A percentile compares a stretch with the other conserved stretches of the same genome.
Conservation (phyloP, 2,113 vertebrate species). For the Jaculus jaculus region DNA sequence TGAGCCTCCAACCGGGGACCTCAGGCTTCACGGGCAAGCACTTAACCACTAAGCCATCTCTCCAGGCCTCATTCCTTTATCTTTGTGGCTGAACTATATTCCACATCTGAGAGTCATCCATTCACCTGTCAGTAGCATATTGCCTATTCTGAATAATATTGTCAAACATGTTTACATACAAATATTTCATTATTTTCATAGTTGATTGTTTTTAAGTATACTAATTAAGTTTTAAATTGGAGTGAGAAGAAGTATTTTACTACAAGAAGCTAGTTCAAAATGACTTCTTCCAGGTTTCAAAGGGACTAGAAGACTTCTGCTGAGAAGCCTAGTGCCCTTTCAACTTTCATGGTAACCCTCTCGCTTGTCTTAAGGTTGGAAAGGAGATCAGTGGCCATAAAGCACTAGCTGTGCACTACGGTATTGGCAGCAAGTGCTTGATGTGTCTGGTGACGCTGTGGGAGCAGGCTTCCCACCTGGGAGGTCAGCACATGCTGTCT, state of each 20-base stretch:
- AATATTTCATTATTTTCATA: not conserved
- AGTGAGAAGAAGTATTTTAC: slow-evolving; percentile 1
- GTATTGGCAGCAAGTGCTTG: not conserved
- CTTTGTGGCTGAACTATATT: not conserved
- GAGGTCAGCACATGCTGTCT: slow-evolving; percentile 68
- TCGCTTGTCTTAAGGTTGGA: slow-evolving; percentile 3
- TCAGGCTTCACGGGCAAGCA: too few relatives aligned
- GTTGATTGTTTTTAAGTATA: slow-evolving; percentile 15
- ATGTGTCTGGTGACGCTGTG: not conserved
- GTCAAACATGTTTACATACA: not conserved
- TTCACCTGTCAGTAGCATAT: not conserved
- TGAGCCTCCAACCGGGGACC: too few relatives aligned
- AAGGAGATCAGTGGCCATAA: not conserved
- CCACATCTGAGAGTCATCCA: not conserved
- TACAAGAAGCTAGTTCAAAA: slow-evolving; percentile 3
- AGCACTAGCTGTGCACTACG: not conserved
- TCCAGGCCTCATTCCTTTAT: not conserved
- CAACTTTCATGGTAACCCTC: not conserved
- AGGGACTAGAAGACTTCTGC: not conserved
- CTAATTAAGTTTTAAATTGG: not conserved
- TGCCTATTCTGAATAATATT: not conserved
- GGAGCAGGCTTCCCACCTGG: slow-evolving; percentile 33
- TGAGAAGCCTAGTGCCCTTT: not conserved
- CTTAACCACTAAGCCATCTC: too few relatives aligned
- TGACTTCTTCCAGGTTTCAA: not conserved